Conservation (phyloP, 2,888 invertebrate genomes). For the Epinotia brunnichana region DNA sequence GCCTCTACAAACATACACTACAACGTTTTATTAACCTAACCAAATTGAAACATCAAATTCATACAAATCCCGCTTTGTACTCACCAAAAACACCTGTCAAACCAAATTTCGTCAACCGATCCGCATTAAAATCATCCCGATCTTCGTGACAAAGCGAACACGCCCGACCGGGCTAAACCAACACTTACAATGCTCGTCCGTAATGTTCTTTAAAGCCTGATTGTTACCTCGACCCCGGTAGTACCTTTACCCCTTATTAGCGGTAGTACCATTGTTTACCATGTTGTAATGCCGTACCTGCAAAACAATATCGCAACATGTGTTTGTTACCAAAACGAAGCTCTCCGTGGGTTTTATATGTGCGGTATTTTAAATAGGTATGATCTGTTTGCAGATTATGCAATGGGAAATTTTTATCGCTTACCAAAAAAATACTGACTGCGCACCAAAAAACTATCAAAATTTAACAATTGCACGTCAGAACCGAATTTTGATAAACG, state of each 20-base stretch:
- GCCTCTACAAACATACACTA: neutral
- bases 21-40: conserved; percentile 15
- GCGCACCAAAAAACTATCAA: no score
- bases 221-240: conserved; percentile 64
- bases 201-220: conserved; percentile 69
- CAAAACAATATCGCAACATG: conserved; percentile 60
- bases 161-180: conserved; percentile 75
- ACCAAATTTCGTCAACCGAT: conserved; percentile 63
- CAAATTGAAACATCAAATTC: conserved; percentile 26
- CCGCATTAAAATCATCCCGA: conserved; percentile 69
- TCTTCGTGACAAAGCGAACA: conserved; percentile 67
- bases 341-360: neutral
- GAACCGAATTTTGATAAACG: no score
- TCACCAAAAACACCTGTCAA: conserved; percentile 69
- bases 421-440: no score
- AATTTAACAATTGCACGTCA: no score
- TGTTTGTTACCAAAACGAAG: conserved; percentile 12
- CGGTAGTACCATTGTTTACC: conserved; percentile 78
- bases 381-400: neutral
- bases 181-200: conserved; percentile 62
- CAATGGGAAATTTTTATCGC: no score
- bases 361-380: neutral
- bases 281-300: conserved; percentile 67
- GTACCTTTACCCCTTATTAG: conserved; percentile 76
- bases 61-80: conserved; percentile 36